Conservation (phyloP, 64 coral and sea anemone species). For the Dendrophyllia cribrosa region DNA sequence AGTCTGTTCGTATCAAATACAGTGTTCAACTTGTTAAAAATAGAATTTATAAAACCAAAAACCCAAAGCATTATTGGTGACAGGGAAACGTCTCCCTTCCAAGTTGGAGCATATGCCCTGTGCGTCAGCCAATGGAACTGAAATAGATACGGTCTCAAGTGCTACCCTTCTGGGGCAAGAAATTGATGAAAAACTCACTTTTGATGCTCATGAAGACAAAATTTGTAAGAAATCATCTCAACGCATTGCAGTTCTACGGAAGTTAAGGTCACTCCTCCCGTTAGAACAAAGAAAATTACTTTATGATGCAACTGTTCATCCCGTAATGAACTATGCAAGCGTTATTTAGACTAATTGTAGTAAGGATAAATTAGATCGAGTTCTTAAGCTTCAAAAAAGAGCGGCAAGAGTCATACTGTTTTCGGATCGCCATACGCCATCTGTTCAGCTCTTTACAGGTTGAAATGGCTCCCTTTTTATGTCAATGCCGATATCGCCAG, state of each 20-base stretch:
- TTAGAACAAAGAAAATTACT: constrained; percentile 42
- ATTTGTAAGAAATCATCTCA: constrained; percentile 52
- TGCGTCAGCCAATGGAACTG: constrained; percentile 30
- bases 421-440: constrained; percentile 15
- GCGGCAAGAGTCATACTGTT: constrained; percentile 25
- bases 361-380: constrained; percentile 22
- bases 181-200: constrained; percentile 50
- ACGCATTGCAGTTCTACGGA: constrained; percentile 57
- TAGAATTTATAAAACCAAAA: neutral
- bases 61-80: constrained; percentile 18
- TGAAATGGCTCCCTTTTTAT: constrained; percentile 60
- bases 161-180: constrained; percentile 30
- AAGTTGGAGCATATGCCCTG: neutral
- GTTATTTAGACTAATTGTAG: constrained; percentile 28
- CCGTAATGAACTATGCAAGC: constrained; percentile 51
- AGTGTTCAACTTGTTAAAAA: too few species aligned
- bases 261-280: constrained; percentile 33
- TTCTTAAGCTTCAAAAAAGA: constrained; percentile 58
- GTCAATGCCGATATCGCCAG: constrained; percentile 37
- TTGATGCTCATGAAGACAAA: constrained; percentile 11
- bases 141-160: constrained; percentile 14
- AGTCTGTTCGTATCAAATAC: too few species aligned
- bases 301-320: constrained; percentile 42
- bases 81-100: constrained; percentile 35
- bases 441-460: constrained; percentile 23